Conservation (phyloP, 2,888 invertebrate species). For the Dascillus cervinus region DNA sequence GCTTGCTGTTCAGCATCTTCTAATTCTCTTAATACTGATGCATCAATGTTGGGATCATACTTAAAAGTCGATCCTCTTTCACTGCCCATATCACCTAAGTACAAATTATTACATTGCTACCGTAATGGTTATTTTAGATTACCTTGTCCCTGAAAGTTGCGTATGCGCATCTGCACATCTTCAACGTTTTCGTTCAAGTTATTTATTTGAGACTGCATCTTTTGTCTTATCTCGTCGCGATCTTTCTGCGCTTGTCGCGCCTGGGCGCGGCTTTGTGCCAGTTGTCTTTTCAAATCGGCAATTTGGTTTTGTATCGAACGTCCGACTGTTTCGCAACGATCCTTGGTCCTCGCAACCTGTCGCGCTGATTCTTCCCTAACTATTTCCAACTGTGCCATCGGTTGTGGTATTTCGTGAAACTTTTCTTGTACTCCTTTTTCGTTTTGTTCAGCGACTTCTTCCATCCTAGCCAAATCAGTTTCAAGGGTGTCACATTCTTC, state of each 20-base stretch:
- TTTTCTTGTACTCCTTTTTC: slow-evolving; percentile 59
- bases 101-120: too few species aligned
- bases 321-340: slow-evolving; percentile 54
- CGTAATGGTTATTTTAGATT: too few species aligned
- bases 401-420: slow-evolving; percentile 57
- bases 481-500: slow-evolving; percentile 33
- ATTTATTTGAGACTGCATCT: slow-evolving; percentile 61
- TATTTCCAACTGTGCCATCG: slow-evolving; percentile 57
- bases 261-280: slow-evolving; percentile 56
- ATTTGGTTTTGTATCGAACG: slow-evolving; percentile 57
- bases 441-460: slow-evolving; percentile 51
- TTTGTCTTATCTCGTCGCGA: slow-evolving; percentile 60
- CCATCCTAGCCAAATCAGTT: slow-evolving; percentile 46
- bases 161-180: slow-evolving; percentile 56
- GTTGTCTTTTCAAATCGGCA: slow-evolving; percentile 58
- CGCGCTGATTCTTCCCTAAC: slow-evolving; percentile 61
- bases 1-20: slow-evolving; percentile 44
- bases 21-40: slow-evolving; percentile 39
- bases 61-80: slow-evolving; percentile 18
- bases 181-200: slow-evolving; percentile 61
- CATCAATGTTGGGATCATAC: slow-evolving; percentile 24
- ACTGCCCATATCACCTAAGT: slow-evolving; percentile 3
- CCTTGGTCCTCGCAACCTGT: slow-evolving; percentile 35
- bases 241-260: slow-evolving; percentile 60
- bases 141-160: slow-evolving; percentile 56